These are phyloP conservation scores for Tenthredo notha DNA, from an alignment of 2,888 invertebrate genomes.

Conservation along the genomic window DNA sequence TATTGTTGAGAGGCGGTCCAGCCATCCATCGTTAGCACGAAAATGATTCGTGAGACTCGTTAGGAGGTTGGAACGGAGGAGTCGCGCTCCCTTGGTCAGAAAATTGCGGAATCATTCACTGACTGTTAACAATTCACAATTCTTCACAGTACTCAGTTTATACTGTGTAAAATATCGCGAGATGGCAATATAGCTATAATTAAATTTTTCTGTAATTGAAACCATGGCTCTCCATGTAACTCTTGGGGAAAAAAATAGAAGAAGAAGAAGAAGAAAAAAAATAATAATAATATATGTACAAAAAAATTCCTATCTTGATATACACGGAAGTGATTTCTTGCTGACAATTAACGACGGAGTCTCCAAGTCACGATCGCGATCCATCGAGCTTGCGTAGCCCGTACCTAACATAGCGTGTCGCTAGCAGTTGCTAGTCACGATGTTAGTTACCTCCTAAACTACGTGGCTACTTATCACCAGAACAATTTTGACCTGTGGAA, in stretches of 20 bases:
- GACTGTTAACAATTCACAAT: constrained; percentile 17
- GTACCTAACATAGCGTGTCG: constrained; percentile 50
- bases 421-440: constrained; percentile 38
- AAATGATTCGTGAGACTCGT: constrained; percentile 45
- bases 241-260: not conserved
- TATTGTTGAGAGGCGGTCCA: constrained; percentile 58
- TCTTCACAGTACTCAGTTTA: constrained; percentile 30
- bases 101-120: constrained; percentile 60
- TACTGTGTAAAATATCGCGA: not conserved
- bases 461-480: constrained; percentile 18
- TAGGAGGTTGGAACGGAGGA: not conserved
- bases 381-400: constrained; percentile 25
- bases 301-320: constrained; percentile 21
- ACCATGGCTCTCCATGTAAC: not conserved
- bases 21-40: constrained; percentile 45
- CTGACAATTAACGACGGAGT: constrained; percentile 30
- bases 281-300: not conserved
- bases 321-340: constrained; percentile 38
- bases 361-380: constrained; percentile 45
- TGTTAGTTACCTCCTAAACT: constrained; percentile 36
- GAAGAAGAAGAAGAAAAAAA: too few relatives aligned
- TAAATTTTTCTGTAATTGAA: not conserved
- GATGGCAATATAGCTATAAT: not conserved
- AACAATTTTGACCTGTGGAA: constrained; percentile 39
- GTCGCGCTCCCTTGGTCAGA: constrained; percentile 16